Conservation (phyloP, 2,113 vertebrate species). For the Limanda limanda region DNA sequence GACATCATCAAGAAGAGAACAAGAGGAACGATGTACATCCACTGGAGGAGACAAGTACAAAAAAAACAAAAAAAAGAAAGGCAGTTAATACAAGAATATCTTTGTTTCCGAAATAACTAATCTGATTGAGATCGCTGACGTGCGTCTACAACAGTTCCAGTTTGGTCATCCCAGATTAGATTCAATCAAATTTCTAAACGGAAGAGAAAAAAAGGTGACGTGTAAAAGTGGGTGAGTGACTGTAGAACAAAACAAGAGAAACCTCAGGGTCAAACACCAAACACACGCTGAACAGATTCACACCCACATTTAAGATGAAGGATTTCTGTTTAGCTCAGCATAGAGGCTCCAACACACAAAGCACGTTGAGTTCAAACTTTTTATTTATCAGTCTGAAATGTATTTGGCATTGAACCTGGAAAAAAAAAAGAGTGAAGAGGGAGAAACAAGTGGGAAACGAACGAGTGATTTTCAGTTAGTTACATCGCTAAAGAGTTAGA, state of each 20-base stretch:
- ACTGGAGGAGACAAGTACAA: slow-evolving; percentile 77
- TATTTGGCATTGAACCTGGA: slow-evolving; percentile 49
- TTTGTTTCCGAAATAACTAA: not conserved
- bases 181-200: slow-evolving; percentile 17
- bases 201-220: slow-evolving; percentile 17
- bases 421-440: slow-evolving; percentile 1
- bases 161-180: slow-evolving; percentile 52
- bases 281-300: slow-evolving; percentile 31
- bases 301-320: not conserved
- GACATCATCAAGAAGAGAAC: slow-evolving; percentile 97
- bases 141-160: slow-evolving; percentile 21
- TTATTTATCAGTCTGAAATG: not conserved
- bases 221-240: not conserved
- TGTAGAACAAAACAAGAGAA: not conserved
- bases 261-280: slow-evolving; percentile 56
- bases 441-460: slow-evolving; percentile 1
- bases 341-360: not conserved
- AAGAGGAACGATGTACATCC: slow-evolving; percentile 96
- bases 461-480: slow-evolving; percentile 39
- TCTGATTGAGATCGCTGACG: slow-evolving; percentile 23
- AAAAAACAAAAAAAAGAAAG: not conserved
- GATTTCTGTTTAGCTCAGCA: not conserved
- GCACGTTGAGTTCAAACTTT: not conserved
- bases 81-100: not conserved
- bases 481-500: slow-evolving; percentile 25